Conservation (phyloP, 1,140 invertebrate species). For the Drosophila kanapiae region DNA sequence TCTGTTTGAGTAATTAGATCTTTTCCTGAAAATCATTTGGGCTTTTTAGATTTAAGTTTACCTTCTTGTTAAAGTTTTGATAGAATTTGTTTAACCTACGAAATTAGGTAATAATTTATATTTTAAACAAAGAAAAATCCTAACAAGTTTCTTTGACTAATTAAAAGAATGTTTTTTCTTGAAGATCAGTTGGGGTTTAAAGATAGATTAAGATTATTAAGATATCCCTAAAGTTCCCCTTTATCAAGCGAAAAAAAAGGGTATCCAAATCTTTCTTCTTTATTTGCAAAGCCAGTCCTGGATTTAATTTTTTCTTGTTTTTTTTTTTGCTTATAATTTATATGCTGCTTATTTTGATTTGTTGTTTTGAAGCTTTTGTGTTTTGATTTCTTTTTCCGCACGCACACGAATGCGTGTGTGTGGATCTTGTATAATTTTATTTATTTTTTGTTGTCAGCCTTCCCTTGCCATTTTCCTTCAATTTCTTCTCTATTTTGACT, state of each 20-base stretch:
- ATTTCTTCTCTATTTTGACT: slow-evolving; percentile 38
- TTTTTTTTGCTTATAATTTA: slow-evolving; percentile 59
- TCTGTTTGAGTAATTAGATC: no score
- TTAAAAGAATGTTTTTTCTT: no score
- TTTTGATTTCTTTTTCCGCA: slow-evolving; percentile 66
- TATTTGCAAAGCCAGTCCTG: not conserved
- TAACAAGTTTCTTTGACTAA: no score
- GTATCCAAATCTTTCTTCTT: not conserved
- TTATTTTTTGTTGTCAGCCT: slow-evolving; percentile 19
- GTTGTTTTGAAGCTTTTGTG: slow-evolving; percentile 69
- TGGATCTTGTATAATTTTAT: slow-evolving; percentile 17
- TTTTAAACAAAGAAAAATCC: no score
- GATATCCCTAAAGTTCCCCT: no score
- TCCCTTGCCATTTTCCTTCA: not conserved
- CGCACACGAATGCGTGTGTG: slow-evolving; percentile 17
- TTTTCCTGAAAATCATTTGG: no score
- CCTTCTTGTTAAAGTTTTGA: no score
- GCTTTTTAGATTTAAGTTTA: no score
- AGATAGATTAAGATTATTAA: no score
- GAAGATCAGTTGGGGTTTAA: no score
- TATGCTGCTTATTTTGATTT: slow-evolving; percentile 78
- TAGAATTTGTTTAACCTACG: no score
- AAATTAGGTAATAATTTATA: no score
- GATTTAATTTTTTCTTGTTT: slow-evolving; percentile 7
- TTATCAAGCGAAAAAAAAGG: not conserved